Conservation (phyloP, 2,797 vertebrate species). For the Hydrolagus colliei region DNA sequence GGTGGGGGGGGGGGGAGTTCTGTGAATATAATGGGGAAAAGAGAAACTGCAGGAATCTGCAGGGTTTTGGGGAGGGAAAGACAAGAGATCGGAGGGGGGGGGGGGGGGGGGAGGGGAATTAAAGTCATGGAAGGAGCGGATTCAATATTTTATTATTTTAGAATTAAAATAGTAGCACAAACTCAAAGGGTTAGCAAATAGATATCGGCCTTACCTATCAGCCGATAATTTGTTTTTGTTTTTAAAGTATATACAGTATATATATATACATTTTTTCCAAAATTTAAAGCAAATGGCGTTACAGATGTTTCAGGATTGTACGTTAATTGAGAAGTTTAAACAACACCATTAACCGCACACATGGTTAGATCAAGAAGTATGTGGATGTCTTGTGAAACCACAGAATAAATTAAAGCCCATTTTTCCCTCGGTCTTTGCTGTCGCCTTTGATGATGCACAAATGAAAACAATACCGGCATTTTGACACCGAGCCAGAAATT, state of each 20-base stretch:
- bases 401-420: neutral
- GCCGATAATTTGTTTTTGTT: too few relatives aligned
- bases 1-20: too few relatives aligned
- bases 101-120: too few relatives aligned
- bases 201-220: too few relatives aligned
- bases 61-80: too few relatives aligned
- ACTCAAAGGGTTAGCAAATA: neutral
- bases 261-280: too few relatives aligned
- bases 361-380: neutral
- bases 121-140: too few relatives aligned
- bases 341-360: neutral
- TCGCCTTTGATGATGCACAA: slow-evolving; percentile 4
- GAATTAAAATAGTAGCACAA: neutral
- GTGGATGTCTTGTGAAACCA: slow-evolving; percentile 10
- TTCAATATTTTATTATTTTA: slow-evolving; percentile 7
- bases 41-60: too few relatives aligned
- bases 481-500: neutral
- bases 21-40: too few relatives aligned
- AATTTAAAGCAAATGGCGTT: too few relatives aligned
- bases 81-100: too few relatives aligned
- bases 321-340: slow-evolving; percentile 8
- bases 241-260: too few relatives aligned
- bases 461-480: slow-evolving; percentile 9
- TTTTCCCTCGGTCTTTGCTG: slow-evolving; percentile 7
- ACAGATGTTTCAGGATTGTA: neutral